Base-by-base conservation (phyloP, 2,797 vertebrate genomes). In the Naso thynnoides region DNA sequence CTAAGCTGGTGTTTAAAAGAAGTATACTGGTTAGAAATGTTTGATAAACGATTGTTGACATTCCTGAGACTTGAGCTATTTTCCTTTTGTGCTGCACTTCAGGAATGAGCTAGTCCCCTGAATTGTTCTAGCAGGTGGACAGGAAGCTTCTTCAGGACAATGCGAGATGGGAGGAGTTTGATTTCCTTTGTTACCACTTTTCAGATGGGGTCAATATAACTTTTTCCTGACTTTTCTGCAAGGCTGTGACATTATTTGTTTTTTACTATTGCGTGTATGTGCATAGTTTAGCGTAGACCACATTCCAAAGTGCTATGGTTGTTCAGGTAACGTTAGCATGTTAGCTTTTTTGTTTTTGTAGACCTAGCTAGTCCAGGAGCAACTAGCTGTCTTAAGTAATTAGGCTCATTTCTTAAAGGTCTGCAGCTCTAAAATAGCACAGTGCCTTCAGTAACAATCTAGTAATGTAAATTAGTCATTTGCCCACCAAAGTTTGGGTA, bases 71-170 rank as follows among this genome's bases (percentile, higher is more conserved):
- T 6, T 63, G 27, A 27, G 65, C 83, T 86, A 79, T 86, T 91
- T 86, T 87, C 80, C 78, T 69, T 82, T 85, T 89, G 69, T 80
- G 42, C 82, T 79, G 73, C 59, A 70, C 79, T 87, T 89, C 57
- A 91, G 83, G 88, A 91, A 84, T 84, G 79, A 88, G 75, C 69
- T 80, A 74, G 76, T 82, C 73, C 55, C 36, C 59, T 65, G 82
- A 85, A 94, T 94, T 95, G 93, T 95, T 94, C 81, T 79, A 84
- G 88, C 90, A 93, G 89, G 86, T 93, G 90, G 76, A 88, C 91
- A 92, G 94, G 95, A 95, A 95, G 81, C 76, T 73, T 91, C 88
- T 91, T 89, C 87, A 94, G 92, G 93, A 95, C 94, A 94, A 82
- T 83, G 62, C 41, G 31, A 39, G 48, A 55, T 60, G 81, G 91